phyloP scores from a whole-genome alignment of 2,113 vertebrate species.

The Illadopsis cleaveri region DNA sequence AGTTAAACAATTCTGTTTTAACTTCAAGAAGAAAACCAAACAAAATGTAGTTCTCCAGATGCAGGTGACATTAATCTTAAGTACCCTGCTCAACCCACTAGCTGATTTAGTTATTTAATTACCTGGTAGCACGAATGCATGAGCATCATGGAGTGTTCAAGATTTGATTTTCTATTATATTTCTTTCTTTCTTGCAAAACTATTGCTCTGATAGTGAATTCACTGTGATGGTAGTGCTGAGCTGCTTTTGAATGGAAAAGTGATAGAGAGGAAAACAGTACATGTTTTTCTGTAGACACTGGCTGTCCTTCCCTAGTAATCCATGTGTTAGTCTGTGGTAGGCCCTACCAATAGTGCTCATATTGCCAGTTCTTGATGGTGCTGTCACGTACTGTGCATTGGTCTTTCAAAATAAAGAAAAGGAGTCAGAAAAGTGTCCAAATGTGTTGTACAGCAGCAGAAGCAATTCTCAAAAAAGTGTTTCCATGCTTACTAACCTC shows the following conservation, averaged over 20 bases:
- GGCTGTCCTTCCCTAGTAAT: neutral
- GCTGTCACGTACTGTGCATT: neutral
- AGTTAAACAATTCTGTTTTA: neutral
- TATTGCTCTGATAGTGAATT: neutral
- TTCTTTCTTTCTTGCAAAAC: neutral
- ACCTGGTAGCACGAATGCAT: neutral
- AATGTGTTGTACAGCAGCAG: neutral
- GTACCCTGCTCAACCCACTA: neutral
- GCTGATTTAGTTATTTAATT: neutral
- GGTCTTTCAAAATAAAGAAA: neutral
- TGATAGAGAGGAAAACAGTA: neutral
- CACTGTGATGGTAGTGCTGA: neutral
- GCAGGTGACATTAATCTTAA: neutral
- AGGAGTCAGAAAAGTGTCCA: neutral
- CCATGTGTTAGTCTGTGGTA: neutral
- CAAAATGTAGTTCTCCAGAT: neutral
- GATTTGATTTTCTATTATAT: neutral
- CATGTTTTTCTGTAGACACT: neutral
- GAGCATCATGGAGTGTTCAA: neutral
- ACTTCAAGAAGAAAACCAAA: neutral
- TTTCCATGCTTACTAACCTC: neutral
- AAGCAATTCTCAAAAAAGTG: neutral
- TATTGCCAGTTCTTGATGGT: neutral
- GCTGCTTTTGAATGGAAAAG: neutral
- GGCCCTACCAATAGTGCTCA: neutral